Conservation (phyloP, 1,140 invertebrate species). For the Cydia pomonella region DNA sequence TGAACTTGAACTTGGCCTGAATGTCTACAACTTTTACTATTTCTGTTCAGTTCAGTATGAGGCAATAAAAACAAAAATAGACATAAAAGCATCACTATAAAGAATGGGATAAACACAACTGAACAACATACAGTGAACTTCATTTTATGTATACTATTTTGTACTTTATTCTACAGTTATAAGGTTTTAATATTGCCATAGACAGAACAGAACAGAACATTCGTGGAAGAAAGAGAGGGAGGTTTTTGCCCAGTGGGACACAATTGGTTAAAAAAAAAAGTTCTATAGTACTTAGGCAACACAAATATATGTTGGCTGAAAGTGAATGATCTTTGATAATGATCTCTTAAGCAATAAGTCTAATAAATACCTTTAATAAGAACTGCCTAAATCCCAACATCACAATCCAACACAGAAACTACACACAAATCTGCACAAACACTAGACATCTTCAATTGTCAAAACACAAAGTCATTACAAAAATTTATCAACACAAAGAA, state of each 20-base stretch:
- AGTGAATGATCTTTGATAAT: not conserved
- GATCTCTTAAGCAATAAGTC: not conserved
- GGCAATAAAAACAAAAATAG: constrained; percentile 26
- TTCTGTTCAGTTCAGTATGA: not conserved
- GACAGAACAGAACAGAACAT: too few relatives aligned
- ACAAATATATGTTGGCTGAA: not conserved
- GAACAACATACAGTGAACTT: not conserved
- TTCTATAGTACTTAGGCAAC: too few relatives aligned
- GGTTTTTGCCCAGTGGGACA: too few relatives aligned
- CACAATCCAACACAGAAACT: constrained; percentile 51
- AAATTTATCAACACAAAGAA: constrained; percentile 5
- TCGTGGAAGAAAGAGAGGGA: too few relatives aligned
- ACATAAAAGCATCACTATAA: not conserved
- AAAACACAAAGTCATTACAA: constrained; percentile 37
- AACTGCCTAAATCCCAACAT: constrained; percentile 71
- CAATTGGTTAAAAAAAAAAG: too few relatives aligned
- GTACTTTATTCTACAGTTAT: not conserved
- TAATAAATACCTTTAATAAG: constrained; percentile 61
- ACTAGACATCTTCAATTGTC: constrained; percentile 56
- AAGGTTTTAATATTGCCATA: too few relatives aligned
- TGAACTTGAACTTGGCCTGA: constrained; percentile 28
- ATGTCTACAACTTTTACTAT: constrained; percentile 17
- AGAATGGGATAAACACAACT: not conserved
- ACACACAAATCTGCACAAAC: constrained; percentile 41
- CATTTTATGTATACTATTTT: not conserved